phyloP scores from a whole-genome alignment of 2,113 vertebrate species.

The Astur gentilis region DNA sequence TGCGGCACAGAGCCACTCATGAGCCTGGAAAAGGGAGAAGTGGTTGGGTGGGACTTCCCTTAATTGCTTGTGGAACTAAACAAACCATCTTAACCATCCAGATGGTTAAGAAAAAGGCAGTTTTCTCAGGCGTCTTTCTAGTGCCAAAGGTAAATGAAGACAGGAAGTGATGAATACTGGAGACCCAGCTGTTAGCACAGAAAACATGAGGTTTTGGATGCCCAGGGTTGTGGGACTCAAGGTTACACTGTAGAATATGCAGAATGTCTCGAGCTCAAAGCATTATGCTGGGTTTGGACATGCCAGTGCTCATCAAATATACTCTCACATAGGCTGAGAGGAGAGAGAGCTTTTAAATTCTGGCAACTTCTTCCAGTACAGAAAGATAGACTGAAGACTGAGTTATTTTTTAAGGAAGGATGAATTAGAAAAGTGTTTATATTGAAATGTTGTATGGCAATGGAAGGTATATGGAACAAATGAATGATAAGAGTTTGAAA shows the following conservation, averaged over 20 bases:
- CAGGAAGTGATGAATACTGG: neutral
- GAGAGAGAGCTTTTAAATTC: neutral
- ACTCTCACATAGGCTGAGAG: neutral
- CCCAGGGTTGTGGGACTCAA: neutral
- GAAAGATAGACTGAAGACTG: neutral
- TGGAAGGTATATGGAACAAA: neutral
- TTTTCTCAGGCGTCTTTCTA: neutral
- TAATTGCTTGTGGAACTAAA: neutral
- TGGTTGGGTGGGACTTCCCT: neutral
- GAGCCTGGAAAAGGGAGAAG: neutral
- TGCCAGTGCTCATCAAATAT: neutral
- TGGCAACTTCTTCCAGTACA: neutral
- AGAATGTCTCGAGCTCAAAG: neutral
- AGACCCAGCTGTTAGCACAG: neutral
- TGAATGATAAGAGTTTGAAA: neutral
- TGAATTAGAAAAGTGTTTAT: neutral
- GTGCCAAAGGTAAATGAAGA: neutral
- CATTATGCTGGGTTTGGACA: neutral
- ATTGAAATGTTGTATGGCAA: neutral
- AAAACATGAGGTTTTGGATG: neutral
- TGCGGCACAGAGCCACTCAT: fast-evolving
- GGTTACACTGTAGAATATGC: neutral
- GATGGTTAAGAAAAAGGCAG: neutral
- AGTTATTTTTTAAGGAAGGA: neutral
- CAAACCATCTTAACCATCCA: neutral